Evolutionary conservation across 2,797 vertebrate genomes (phyloP).

Genomic region (Toxotes lorentzi): DNA sequence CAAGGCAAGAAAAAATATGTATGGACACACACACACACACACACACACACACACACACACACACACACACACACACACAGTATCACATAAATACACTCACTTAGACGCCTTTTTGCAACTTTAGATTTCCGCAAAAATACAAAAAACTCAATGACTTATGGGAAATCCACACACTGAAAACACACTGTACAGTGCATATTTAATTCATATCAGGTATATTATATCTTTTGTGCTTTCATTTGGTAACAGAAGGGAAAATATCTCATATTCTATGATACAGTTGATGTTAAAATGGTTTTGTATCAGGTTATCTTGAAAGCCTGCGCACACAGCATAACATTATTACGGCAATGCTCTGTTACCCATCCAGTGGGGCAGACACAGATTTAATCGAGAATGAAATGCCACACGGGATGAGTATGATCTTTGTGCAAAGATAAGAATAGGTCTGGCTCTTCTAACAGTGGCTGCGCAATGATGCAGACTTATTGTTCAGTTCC

Average conservation of each 20-base stretch:
- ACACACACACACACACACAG: too few relatives aligned
- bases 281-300: conserved; percentile 8
- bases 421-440: conserved; percentile 21
- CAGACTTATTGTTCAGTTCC: not conserved
- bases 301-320: conserved; percentile 17
- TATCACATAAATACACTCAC: too few relatives aligned
- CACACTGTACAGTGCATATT: not conserved
- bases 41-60: too few relatives aligned
- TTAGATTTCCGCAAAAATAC: too few relatives aligned
- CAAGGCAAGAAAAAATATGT: too few relatives aligned
- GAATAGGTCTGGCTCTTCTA: conserved; percentile 1
- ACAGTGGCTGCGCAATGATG: conserved; percentile 6
- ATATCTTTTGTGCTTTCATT: not conserved
- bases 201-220: not conserved
- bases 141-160: not conserved
- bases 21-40: too few relatives aligned
- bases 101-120: too few relatives aligned
- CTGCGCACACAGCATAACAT: not conserved
- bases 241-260: not conserved
- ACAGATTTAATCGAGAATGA: conserved; percentile 40
- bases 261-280: not conserved
- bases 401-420: conserved; percentile 20
- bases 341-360: conserved; percentile 31
- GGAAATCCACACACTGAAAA: not conserved
- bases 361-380: conserved; percentile 11